Evolutionary conservation across 2,888 invertebrate genomes (phyloP), one percentile per base, ranked within the genome.

Genomic region (Arrhopalites spinosus): DNA sequence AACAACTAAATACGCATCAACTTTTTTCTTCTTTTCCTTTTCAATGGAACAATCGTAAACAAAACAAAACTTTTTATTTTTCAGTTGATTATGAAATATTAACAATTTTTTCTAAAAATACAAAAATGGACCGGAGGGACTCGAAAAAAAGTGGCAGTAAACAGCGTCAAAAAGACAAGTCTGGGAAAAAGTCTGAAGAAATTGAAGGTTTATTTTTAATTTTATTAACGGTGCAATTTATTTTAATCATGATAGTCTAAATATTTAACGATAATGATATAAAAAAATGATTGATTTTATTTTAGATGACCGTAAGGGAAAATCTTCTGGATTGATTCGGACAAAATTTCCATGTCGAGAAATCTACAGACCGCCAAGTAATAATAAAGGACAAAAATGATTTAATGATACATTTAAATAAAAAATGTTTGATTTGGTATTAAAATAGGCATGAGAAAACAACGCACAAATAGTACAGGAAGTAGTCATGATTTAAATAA

Each of bases 361-460:
- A 87, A 92, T 95, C 83, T 95, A 95, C 86, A 89, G 94, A 84
- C 95, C 95, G 77, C 94, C 95, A 85, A 94, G 93, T 93, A 86
- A 88, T 89, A 88, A 63, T 29, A 25, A 25, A 29, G 2, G 25
- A 61, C 1, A 13, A 61, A 59, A 25, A 3, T 27, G 5, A 7
- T 59, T 59, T 17, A 68, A 30, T 71, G 64, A 47, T 69, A 36
- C 45, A 11, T 13, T 17, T 20, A 29, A 20, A 5, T 13, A n/a
- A 30, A 66, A 2, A 30, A 50, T n/a, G 3, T 23, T 15, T 13
- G 15, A 30, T 27, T 23, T 45, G 15, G 15, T 15, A 20, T 47
- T 69, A 5, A 47, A 25, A 17, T 43, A 76, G 78, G 75, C 67
- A 68, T 77, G 27, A 25, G 78, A 43, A 78, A 77, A 43, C n/a